These are phyloP conservation scores for Thinocorus orbignyianus DNA, from an alignment of 2,113 vertebrate genomes.

Conservation along the genomic window DNA sequence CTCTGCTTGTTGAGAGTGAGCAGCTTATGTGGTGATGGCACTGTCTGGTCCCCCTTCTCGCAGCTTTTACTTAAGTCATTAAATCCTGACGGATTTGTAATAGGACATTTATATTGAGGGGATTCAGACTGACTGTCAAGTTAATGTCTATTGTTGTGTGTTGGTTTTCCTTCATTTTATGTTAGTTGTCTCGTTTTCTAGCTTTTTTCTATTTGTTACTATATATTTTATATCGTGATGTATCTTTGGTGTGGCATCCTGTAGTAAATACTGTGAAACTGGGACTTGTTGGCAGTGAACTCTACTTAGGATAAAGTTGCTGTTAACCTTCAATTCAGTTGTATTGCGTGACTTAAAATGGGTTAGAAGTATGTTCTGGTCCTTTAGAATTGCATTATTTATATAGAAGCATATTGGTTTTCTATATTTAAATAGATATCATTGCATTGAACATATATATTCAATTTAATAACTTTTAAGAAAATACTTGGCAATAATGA, in stretches of 20 bases:
- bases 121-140: not conserved
- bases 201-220: not conserved
- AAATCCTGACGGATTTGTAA: not conserved
- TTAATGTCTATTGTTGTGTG: not conserved
- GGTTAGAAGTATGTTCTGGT: not conserved
- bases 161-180: not conserved
- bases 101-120: not conserved
- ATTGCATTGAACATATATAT: not conserved
- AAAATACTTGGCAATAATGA: slow-evolving; percentile 36
- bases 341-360: not conserved
- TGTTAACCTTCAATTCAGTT: not conserved
- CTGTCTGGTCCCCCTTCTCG: not conserved
- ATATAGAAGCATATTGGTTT: not conserved
- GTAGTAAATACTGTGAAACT: not conserved
- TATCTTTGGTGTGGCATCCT: not conserved
- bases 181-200: not conserved
- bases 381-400: not conserved
- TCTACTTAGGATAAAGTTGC: not conserved
- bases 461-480: not conserved
- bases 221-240: not conserved
- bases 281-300: not conserved
- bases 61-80: not conserved
- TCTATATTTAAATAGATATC: not conserved
- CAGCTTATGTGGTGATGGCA: not conserved
- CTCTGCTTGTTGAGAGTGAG: not conserved